A percentile compares a stretch with the other conserved stretches of the same genome.
These are phyloP conservation scores for Stenurella melanura DNA, from an alignment of 2,888 invertebrate genomes.

Conservation along the genomic window DNA sequence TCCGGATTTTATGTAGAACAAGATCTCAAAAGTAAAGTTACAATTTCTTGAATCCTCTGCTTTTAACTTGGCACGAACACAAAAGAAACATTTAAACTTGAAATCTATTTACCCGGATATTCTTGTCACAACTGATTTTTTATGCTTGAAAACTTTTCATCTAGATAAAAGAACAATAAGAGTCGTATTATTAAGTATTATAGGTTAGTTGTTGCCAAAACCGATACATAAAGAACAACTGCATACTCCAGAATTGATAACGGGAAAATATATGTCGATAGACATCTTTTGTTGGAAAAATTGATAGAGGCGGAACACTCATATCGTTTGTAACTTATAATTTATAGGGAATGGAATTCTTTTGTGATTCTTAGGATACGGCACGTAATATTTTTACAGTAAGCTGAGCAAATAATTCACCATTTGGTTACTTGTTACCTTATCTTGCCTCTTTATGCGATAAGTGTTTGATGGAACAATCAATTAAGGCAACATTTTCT, in stretches of 20 bases:
- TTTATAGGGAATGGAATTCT: slow-evolving; percentile 60
- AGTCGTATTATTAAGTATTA: slow-evolving; percentile 66
- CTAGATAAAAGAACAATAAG: slow-evolving; percentile 48
- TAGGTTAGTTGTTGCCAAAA: slow-evolving; percentile 64
- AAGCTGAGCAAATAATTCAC: slow-evolving; percentile 53
- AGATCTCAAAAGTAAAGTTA: slow-evolving; percentile 30
- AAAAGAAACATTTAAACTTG: slow-evolving; percentile 67
- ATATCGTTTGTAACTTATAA: slow-evolving; percentile 60
- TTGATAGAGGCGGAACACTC: slow-evolving; percentile 60
- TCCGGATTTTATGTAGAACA: slow-evolving; percentile 26
- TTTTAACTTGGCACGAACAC: slow-evolving; percentile 63
- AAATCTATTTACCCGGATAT: slow-evolving; percentile 68
- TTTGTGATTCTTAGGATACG: slow-evolving; percentile 59
- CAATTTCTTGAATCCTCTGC: slow-evolving; percentile 52
- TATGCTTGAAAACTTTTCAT: slow-evolving; percentile 65
- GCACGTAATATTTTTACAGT: slow-evolving; percentile 55
- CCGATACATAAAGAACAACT: slow-evolving; percentile 64
- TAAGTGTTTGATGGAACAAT: not conserved
- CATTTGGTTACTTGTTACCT: slow-evolving; percentile 34
- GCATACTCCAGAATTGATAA: slow-evolving; percentile 60
- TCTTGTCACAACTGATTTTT: slow-evolving; percentile 67
- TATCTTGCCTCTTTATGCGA: not conserved
- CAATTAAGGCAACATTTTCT: not conserved
- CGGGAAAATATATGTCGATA: slow-evolving; percentile 60
- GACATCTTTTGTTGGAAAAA: slow-evolving; percentile 60